Percentiles rank a stretch among this genome's conserved stretches.
Evolutionary conservation across 2,888 invertebrate genomes (phyloP).

Genomic region (Myathropa florea): DNA sequence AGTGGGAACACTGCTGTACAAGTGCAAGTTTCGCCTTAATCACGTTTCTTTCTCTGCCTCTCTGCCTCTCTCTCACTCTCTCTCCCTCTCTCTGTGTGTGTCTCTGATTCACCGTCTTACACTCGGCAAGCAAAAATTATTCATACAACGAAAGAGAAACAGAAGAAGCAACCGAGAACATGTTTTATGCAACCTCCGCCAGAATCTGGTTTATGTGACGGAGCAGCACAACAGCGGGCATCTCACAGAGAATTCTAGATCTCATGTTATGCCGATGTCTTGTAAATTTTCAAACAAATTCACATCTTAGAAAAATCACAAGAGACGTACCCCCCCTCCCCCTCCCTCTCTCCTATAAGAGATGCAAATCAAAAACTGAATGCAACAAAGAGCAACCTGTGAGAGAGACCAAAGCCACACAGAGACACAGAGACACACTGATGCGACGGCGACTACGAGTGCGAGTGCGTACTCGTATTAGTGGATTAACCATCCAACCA

Average conservation of each 20-base stretch:
- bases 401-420: not conserved
- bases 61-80: no score
- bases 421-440: not conserved
- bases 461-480: no score
- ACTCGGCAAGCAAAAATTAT: not conserved
- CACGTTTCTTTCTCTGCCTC: no score
- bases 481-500: not conserved
- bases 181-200: slow-evolving; percentile 57
- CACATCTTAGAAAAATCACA: not conserved
- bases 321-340: not conserved
- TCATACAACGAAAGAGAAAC: not conserved
- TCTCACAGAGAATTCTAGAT: not conserved
- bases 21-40: no score
- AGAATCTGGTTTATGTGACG: slow-evolving; percentile 54
- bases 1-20: no score
- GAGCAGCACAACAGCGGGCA: not conserved
- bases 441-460: no score
- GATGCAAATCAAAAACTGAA: not conserved
- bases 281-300: not conserved
- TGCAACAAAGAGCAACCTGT: not conserved
- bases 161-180: slow-evolving; percentile 23
- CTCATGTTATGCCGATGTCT: not conserved
- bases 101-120: not conserved
- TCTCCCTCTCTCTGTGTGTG: not conserved
- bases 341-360: not conserved